phyloP scores from a whole-genome alignment of 2,113 vertebrate species.

The Cavia porcellus region DNA sequence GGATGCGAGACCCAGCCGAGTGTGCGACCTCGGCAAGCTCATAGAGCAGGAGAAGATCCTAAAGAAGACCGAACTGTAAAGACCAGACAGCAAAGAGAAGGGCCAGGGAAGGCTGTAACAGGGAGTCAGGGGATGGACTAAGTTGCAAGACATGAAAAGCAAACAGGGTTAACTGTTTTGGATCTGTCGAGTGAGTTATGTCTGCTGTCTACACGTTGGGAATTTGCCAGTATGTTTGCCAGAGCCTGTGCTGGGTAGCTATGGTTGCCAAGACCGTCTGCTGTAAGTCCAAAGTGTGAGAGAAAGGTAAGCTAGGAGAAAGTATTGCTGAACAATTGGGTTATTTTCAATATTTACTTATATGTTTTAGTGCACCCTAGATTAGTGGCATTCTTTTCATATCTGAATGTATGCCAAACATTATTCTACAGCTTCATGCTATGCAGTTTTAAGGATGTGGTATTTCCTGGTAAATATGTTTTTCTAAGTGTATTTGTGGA shows the following conservation, averaged over 20 bases:
- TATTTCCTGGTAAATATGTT: background rate
- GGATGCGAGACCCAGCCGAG: background rate
- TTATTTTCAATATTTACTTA: background rate
- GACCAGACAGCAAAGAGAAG: background rate
- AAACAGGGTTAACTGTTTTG: background rate
- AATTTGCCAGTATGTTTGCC: background rate
- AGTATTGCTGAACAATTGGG: background rate
- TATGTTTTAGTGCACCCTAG: background rate
- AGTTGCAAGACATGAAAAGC: fast-evolving
- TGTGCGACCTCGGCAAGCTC: background rate
- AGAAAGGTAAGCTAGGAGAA: background rate
- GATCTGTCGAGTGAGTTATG: background rate
- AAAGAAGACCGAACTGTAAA: background rate
- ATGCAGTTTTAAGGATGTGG: background rate
- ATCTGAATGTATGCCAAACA: background rate
- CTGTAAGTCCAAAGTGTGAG: background rate
- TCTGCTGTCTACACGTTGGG: background rate
- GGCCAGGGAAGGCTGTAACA: background rate
- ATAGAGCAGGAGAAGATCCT: no score
- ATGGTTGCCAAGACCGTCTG: background rate
- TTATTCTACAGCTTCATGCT: background rate
- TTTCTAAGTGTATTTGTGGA: background rate
- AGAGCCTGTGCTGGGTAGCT: no score
- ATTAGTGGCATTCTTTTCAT: background rate
- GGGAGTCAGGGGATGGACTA: fast-evolving